phyloP scores from a whole-genome alignment of 2,113 vertebrate genomes.

The Anarrhichthys ocellatus region DNA sequence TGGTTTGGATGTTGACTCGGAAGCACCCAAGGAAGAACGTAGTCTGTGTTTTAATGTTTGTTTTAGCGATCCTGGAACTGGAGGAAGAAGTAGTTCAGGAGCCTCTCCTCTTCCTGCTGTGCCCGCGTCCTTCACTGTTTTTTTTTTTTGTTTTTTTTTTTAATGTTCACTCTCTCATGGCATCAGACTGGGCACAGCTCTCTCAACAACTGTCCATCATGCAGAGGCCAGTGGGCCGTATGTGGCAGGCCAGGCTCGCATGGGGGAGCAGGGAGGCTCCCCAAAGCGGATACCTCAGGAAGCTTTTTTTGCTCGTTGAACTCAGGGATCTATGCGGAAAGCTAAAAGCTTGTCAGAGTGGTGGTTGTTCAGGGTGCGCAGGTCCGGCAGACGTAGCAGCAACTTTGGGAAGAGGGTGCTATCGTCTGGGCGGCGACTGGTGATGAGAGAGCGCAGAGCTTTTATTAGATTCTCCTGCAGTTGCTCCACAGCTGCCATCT shows the following conservation, averaged over 20 bases:
- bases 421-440: slow-evolving; percentile 80
- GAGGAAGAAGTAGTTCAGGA: slow-evolving; percentile 53
- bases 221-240: slow-evolving; percentile 53
- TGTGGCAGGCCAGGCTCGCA: slow-evolving; percentile 38
- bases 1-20: slow-evolving; percentile 45
- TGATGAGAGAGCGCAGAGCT: slow-evolving; percentile 83
- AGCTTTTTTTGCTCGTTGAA: background rate
- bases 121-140: slow-evolving; percentile 34
- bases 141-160: background rate
- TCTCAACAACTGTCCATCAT: slow-evolving; percentile 60
- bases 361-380: slow-evolving; percentile 85
- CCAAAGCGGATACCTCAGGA: slow-evolving; percentile 32
- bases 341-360: slow-evolving; percentile 87
- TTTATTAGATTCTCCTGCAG: slow-evolving; percentile 85
- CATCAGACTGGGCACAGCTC: slow-evolving; percentile 47
- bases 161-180: slow-evolving; percentile 12
- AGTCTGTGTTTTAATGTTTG: slow-evolving; percentile 35
- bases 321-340: slow-evolving; percentile 85
- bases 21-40: slow-evolving; percentile 61
- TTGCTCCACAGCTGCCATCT: slow-evolving; percentile 81
- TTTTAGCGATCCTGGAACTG: slow-evolving; percentile 60
- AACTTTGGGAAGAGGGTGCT: slow-evolving; percentile 84
- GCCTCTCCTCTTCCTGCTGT: slow-evolving; percentile 39
- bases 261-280: slow-evolving; percentile 38
- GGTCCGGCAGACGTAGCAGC: slow-evolving; percentile 85